These are phyloP conservation scores for Calameuta pallipes DNA, from an alignment of 2,888 invertebrate genomes.

Conservation along the genomic window DNA sequence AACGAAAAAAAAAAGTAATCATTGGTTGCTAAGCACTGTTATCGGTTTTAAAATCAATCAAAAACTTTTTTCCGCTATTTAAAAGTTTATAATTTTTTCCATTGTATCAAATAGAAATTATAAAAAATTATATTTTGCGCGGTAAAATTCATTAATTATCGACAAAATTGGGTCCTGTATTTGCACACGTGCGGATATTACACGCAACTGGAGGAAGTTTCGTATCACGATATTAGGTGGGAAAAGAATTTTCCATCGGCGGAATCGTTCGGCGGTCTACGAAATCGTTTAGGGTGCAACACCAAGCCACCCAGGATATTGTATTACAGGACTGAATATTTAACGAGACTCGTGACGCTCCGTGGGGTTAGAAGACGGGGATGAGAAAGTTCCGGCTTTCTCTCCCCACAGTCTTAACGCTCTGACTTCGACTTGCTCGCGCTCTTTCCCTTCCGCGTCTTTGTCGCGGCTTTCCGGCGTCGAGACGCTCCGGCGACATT, in stretches of 20 bases:
- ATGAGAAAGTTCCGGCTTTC: conserved; percentile 38
- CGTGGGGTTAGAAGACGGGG: conserved; percentile 31
- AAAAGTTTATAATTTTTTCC: not conserved
- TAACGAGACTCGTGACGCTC: conserved; percentile 63
- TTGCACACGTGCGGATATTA: too few species aligned
- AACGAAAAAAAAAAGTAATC: not conserved
- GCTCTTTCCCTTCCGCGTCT: not conserved
- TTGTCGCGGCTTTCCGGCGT: not conserved
- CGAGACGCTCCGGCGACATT: not conserved
- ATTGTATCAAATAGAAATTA: not conserved
- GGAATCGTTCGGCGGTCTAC: conserved; percentile 7
- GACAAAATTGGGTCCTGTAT: not conserved
- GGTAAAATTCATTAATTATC: too few species aligned
- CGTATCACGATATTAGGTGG: not conserved
- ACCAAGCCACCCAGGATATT: conserved; percentile 58
- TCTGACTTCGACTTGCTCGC: conserved; percentile 23
- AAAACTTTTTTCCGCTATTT: too few species aligned
- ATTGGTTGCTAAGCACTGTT: too few species aligned
- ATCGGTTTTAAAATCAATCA: too few species aligned
- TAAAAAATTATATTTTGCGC: too few species aligned
- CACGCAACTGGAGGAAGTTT: too few species aligned
- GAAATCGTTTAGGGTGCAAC: conserved; percentile 4
- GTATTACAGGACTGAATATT: conserved; percentile 69
- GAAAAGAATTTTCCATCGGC: not conserved
- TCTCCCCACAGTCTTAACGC: conserved; percentile 23